Base-by-base conservation (phyloP, 2,888 invertebrate species). In the Cheilosia urbana region DNA sequence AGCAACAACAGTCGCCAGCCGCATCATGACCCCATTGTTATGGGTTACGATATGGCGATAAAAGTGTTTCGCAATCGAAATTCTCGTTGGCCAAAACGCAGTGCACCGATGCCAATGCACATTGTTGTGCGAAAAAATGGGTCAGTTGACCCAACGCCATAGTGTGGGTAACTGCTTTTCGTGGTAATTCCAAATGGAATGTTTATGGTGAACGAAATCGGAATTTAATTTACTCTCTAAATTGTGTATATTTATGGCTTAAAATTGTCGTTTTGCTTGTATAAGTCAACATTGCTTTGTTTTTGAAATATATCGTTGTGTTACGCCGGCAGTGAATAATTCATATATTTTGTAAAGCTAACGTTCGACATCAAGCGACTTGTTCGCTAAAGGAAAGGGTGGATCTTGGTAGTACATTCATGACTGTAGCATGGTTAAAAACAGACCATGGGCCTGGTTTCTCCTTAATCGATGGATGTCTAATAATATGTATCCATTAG, bases 11-110 rank as follows among this genome's bases (percentile, higher is more conserved):
- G 49, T 58, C 34, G 58, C 49, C 55, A 68, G 42, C 76, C 68
- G 34, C 68, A 45, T 60, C 4, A 42, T 76, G 75, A 47, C 65
- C 65, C 55, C 45, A 65, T 65, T 75, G 51, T 17, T 21, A 51
- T 40, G 47, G 37, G 42, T 55, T 57, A 57, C 49, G 19, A 34
- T 57, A 42, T 42, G 55, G 37, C 45, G 30, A 15, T 75, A 55
- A 57, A 37, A 53, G 53, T 55, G 27, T 53, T 58, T 60, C 37
- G 49, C 66, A 40, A 53, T 62, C 53, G 47, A 60, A 73, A 45
- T 53, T 9, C 47, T 51, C 15, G n/a, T 24, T 76, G 30, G 66
- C 73, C 73, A 68, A 80, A 79, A 80, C 66, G 62, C 60, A 69
- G 60, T 63, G 57, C 57, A 55, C 27, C n/a, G 66, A 63, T 65